Evolutionary conservation across 2,113 vertebrate species (phyloP).

Genomic region (Calypte anna): DNA sequence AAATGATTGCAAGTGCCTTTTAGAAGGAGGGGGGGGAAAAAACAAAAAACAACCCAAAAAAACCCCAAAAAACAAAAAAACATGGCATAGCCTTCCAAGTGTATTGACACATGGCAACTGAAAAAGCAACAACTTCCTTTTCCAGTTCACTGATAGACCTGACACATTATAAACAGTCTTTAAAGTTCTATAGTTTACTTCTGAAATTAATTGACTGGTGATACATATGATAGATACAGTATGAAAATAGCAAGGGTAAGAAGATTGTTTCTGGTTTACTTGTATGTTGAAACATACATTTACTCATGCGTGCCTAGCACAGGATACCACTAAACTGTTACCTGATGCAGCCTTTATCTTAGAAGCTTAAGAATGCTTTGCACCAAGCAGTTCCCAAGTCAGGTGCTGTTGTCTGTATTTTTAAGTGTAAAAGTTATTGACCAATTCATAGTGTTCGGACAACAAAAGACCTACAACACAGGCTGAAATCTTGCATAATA

Average conservation of each 20-base stretch:
- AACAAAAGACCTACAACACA: not conserved
- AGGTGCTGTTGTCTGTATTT: not conserved
- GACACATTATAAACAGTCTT: not conserved
- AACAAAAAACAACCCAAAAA: too few relatives aligned
- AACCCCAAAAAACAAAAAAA: too few relatives aligned
- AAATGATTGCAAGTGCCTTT: not conserved
- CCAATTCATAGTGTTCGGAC: not conserved
- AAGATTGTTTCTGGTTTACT: not conserved
- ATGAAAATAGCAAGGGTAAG: not conserved
- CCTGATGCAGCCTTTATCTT: not conserved
- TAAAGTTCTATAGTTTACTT: not conserved
- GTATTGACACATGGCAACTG: not conserved
- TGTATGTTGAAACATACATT: not conserved
- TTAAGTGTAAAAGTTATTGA: not conserved
- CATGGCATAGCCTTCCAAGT: not conserved
- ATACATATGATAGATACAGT: not conserved
- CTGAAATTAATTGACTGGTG: not conserved
- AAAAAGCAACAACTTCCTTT: not conserved
- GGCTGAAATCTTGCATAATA: not conserved
- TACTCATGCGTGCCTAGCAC: rapidly evolving
- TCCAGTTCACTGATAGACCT: not conserved
- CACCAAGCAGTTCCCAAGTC: not conserved
- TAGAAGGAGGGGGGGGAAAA: not conserved
- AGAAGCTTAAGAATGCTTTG: not conserved
- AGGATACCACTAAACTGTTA: not conserved